These are phyloP conservation scores for Thalassaphorura encarpata DNA, from an alignment of 1,140 invertebrate species.

Conservation along the genomic window DNA sequence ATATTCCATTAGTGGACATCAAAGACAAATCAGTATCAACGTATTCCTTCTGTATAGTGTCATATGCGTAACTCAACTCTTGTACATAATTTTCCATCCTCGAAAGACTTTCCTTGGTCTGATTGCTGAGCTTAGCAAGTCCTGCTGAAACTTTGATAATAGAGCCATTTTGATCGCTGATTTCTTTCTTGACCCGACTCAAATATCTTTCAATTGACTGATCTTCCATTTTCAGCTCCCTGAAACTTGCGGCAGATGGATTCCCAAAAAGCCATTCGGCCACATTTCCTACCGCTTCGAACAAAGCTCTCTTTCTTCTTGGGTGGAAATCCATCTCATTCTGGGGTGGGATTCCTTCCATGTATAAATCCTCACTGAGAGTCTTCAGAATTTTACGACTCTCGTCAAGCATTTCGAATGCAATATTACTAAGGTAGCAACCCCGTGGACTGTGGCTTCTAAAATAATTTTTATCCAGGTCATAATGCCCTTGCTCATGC, in stretches of 20 bases:
- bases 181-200: too few relatives aligned
- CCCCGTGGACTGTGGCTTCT: not conserved
- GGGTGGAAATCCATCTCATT: too few relatives aligned
- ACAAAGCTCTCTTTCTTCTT: not conserved
- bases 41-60: too few relatives aligned
- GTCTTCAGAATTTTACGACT: not conserved
- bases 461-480: not conserved
- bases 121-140: too few relatives aligned
- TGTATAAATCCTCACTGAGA: not conserved
- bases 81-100: too few relatives aligned
- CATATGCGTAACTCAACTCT: too few relatives aligned
- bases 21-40: too few relatives aligned
- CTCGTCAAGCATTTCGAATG: not conserved
- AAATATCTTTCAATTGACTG: conserved; percentile 5
- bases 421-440: not conserved
- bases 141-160: too few relatives aligned
- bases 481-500: not conserved
- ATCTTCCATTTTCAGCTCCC: not conserved
- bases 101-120: too few relatives aligned
- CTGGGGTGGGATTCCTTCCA: not conserved
- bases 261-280: not conserved
- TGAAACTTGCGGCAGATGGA: not conserved
- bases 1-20: too few relatives aligned
- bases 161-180: too few relatives aligned
- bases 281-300: not conserved